These are phyloP conservation scores for Dendrolimus pini DNA, from an alignment of 2,888 invertebrate genomes.

Conservation along the genomic window DNA sequence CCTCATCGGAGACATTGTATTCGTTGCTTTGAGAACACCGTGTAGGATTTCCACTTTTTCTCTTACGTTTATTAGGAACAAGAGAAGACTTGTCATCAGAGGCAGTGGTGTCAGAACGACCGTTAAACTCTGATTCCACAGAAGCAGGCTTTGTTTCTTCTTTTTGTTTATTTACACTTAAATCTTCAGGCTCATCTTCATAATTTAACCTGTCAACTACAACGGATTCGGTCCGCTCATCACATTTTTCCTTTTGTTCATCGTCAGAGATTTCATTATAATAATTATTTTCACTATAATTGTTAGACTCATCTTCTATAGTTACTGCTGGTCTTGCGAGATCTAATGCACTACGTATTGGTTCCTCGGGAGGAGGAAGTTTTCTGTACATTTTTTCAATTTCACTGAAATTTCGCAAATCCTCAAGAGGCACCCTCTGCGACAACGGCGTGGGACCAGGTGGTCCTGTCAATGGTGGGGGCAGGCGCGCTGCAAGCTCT, in stretches of 20 bases:
- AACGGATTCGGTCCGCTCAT: constrained; percentile 35
- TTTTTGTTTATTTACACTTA: constrained; percentile 81
- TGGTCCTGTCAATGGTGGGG: constrained; percentile 41
- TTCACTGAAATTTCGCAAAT: constrained; percentile 71
- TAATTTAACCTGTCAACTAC: constrained; percentile 51
- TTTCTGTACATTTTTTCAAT: constrained; percentile 73
- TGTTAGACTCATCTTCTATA: constrained; percentile 51
- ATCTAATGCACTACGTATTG: constrained; percentile 48
- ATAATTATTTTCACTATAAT: constrained; percentile 58
- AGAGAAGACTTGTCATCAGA: constrained; percentile 63
- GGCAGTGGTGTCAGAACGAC: constrained; percentile 47
- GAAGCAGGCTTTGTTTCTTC: constrained; percentile 74
- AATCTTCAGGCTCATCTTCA: constrained; percentile 81
- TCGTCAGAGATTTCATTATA: constrained; percentile 41
- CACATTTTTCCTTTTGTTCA: constrained; percentile 43
- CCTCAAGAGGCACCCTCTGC: constrained; percentile 65
- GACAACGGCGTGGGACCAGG: constrained; percentile 67
- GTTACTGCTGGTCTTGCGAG: constrained; percentile 42
- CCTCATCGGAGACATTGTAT: constrained; percentile 67
- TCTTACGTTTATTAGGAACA: constrained; percentile 83
- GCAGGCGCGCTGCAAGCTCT: constrained; percentile 66
- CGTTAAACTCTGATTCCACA: constrained; percentile 38
- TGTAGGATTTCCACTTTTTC: constrained; percentile 90
- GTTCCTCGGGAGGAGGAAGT: constrained; percentile 50
- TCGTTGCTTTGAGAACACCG: constrained; percentile 79